Base-by-base conservation (phyloP, 35 echinoderm and acorn worm species). In the Anneissia japonica region DNA sequence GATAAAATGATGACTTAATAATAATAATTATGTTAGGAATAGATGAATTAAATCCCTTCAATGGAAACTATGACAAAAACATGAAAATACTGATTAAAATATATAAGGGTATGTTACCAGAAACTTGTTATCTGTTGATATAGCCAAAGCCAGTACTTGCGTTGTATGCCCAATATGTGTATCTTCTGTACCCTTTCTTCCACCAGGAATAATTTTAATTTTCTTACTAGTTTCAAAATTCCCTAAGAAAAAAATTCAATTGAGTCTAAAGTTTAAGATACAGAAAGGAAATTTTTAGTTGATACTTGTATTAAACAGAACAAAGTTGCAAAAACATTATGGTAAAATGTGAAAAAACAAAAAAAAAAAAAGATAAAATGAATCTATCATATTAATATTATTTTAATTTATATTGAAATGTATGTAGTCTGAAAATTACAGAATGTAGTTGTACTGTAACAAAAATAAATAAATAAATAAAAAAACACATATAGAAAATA, bases 161-260 rank as follows among this genome's bases (percentile, higher is more conserved):
- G 83, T 84, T 76, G 96, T 94, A 43, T 99, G 92, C 16, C 96
- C 96, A 84, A 83, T 90, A 74, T 99, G 96, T 45, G 80, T 94
- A 31, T 84, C 96, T 38, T 99, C 92, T 36, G 89, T 99, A 23
- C 96, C 96, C 76, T 99, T 99, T 30, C 87, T 83, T 36, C 96
- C 96, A 40, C 96, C 96, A n/a, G 77, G 87, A 75, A 99, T 99
- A 26, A 89, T 83, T 39, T 89, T 78, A 32, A 86, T 87, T 75
- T 99, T 99, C 76, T 87, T 91, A 19, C 89, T 83, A 21, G 89
- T 91, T 46, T 84, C 85, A 51, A 86, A 43, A 76, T 90, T 97
- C 95, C 95, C 95, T 97, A 36, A 31, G 12, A 91, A 64, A 46
- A 56, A 17, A 85, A 72, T 79, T 37, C 32, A 31, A 0, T 76